Base-by-base conservation (phyloP, 30 jellyfish, hydroid and myxozoan species). In the Cassiopea xamachana region DNA sequence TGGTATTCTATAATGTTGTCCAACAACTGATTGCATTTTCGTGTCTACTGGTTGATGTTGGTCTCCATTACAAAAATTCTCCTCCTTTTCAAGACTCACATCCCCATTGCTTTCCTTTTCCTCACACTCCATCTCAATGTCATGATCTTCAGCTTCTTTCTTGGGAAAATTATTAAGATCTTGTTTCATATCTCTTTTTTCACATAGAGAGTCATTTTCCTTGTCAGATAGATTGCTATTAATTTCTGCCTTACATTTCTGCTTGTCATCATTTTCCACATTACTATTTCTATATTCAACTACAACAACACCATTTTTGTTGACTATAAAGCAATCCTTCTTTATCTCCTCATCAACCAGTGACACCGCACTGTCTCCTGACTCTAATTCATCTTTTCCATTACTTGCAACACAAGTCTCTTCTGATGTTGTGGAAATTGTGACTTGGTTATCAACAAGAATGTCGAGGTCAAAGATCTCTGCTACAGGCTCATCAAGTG, bases 401-500 rank as follows among this genome's bases (percentile, higher is more conserved):
- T n/a, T n/a, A n/a, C n/a, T n/a, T n/a, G n/a, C n/a, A n/a, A n/a
- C n/a, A n/a, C n/a, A n/a, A n/a, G n/a, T n/a, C 44, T 68, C 87
- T 58, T 75, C 86, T 16, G 75, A 47, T 55, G 95, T 73, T 69
- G 95, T 88, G 1, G 87, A 5, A 43, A 88, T 71, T 17, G 95
- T 88, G 39, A 88, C 85, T 70, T 88, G 95, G 70, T 77, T 88
- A 88, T 78, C 90, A 43, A 88, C 86, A 78, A 79, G 73, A 50
- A 88, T 50, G 79, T 88, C 95, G 14, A 75, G 70, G 12, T 80
- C 95, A 1, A 71, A 46, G 2, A 88, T 69, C 71, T 88, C 95
- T 15, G 8, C 18, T 1, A 2, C 5, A 7, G 18, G 80, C 75
- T 47, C 69, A 46, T 67, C 93, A 8, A 62, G 14, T 44, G 93